phyloP scores from a whole-genome alignment of 2,888 invertebrate species.

The Synergus gifuensis region DNA sequence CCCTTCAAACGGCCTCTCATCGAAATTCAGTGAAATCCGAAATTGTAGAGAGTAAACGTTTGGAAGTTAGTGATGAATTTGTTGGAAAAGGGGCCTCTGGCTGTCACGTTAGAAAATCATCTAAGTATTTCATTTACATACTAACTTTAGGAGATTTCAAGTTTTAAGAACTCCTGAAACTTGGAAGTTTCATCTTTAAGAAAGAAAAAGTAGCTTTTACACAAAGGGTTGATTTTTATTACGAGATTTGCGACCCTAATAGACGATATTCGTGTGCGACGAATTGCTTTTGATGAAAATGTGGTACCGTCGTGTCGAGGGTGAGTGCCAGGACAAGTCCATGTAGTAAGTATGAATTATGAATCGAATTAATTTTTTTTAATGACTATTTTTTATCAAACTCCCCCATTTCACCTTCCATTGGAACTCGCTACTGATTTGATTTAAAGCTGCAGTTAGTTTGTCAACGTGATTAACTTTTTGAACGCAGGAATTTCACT shows the following conservation, averaged over 20 bases:
- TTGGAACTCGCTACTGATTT: background rate
- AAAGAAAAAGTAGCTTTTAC: background rate
- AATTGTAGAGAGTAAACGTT: background rate
- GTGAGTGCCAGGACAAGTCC: background rate
- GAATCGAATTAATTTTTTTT: conserved; percentile 35
- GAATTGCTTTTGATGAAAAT: conserved; percentile 38
- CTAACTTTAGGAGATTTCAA: no score
- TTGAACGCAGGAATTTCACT: background rate
- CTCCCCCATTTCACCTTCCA: conserved; percentile 5
- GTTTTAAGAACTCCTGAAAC: no score
- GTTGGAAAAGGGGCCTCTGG: background rate
- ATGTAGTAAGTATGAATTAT: conserved; percentile 26
- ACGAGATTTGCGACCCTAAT: conserved; percentile 29
- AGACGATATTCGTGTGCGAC: conserved; percentile 37
- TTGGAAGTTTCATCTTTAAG: background rate
- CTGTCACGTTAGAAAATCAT: no score
- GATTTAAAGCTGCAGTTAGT: background rate
- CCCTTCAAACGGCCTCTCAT: background rate
- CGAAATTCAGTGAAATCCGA: conserved; percentile 3
- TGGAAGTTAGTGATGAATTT: background rate
- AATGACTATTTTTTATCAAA: conserved; percentile 39
- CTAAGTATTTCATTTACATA: no score
- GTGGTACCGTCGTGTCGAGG: background rate
- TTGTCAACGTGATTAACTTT: conserved; percentile 1
- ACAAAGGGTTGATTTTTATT: conserved; percentile 27